phyloP scores from a whole-genome alignment of 2,888 invertebrate genomes.

The Oscheius sp. region DNA sequence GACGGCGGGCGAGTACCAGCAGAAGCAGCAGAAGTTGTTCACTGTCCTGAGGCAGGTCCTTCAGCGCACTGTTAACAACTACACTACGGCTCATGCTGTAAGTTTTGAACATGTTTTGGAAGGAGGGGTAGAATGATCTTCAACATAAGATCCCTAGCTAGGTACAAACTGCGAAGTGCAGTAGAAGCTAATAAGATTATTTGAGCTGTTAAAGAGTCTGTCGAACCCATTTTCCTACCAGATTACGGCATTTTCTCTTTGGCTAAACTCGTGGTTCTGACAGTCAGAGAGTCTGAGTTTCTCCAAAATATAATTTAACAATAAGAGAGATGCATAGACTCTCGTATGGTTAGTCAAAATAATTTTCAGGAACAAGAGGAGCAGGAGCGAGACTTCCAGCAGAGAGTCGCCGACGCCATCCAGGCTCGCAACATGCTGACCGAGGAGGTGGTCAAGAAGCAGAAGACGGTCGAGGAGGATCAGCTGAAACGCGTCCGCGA shows the following conservation, averaged over 20 bases:
- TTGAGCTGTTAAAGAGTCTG: too few species aligned
- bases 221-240: too few species aligned
- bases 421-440: conserved; percentile 25
- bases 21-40: conserved; percentile 17
- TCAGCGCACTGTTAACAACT: conserved; percentile 11
- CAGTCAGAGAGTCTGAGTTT: too few species aligned
- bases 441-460: conserved; percentile 11
- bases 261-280: too few species aligned
- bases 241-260: too few species aligned
- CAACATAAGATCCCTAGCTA: too few species aligned
- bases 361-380: conserved; percentile 23
- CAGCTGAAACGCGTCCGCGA: conserved; percentile 11
- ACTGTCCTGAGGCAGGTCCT: conserved; percentile 10
- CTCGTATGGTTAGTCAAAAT: too few species aligned
- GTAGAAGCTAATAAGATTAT: too few species aligned
- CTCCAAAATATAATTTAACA: too few species aligned
- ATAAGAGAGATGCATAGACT: too few species aligned
- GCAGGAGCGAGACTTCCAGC: conserved; percentile 24
- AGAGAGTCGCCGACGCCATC: conserved; percentile 16
- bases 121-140: too few species aligned
- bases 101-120: not conserved
- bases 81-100: conserved; percentile 5
- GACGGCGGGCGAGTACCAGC: conserved; percentile 23
- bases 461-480: conserved; percentile 7
- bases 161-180: too few species aligned